Evolutionary conservation across 2,113 vertebrate genomes (phyloP).

Genomic region (Corydoras maculifer): DNA sequence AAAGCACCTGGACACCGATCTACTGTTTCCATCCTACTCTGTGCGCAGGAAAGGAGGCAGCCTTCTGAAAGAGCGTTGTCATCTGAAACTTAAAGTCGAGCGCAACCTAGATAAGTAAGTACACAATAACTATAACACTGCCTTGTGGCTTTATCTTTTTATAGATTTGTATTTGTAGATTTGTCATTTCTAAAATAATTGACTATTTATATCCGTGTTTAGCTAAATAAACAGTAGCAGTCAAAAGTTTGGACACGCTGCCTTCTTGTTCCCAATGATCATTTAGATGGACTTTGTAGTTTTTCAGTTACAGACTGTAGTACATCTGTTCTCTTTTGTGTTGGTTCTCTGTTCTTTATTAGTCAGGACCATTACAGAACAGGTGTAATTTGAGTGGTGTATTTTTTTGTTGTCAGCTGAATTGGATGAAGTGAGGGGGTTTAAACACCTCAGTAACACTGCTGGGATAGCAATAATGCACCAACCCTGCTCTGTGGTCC

Average conservation of each 20-base stretch:
- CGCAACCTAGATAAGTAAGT: slow-evolving; percentile 90
- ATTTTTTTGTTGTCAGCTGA: no score
- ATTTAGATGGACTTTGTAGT: no score
- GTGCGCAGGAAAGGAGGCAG: slow-evolving; percentile 81
- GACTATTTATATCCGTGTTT: background rate
- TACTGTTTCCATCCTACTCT: slow-evolving; percentile 82
- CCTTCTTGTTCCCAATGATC: background rate
- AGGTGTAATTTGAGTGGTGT: no score
- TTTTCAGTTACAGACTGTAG: no score
- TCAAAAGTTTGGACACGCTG: background rate
- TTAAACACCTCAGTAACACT: no score
- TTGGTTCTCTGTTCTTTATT: no score
- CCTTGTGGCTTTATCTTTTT: background rate
- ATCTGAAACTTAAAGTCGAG: slow-evolving; percentile 84
- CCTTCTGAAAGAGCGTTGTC: slow-evolving; percentile 82
- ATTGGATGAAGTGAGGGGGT: no score
- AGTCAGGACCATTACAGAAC: no score
- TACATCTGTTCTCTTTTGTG: no score
- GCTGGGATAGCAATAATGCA: no score
- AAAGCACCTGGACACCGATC: slow-evolving; percentile 59
- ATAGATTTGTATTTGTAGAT: background rate
- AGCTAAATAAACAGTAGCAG: background rate
- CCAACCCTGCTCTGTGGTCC: no score
- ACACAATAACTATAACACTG: background rate
- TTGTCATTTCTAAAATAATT: background rate